Evolutionary conservation across 2,888 invertebrate species (phyloP).

Genomic region (Hydriomena furcata): DNA sequence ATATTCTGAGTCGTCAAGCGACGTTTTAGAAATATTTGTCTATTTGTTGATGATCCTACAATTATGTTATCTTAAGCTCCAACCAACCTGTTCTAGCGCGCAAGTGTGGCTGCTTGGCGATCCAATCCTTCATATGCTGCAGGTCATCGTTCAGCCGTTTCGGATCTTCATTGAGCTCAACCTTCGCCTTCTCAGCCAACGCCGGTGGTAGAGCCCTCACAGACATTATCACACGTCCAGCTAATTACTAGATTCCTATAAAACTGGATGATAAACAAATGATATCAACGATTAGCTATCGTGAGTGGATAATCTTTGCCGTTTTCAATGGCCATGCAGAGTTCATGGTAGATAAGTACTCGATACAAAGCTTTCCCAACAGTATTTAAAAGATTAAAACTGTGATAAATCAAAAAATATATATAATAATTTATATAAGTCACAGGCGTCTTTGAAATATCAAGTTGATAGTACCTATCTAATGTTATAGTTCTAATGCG

Average conservation of each 20-base stretch:
- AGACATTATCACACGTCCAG: slow-evolving; percentile 44
- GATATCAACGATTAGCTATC: slow-evolving; percentile 32
- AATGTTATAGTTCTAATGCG: too few species aligned
- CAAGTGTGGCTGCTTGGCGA: slow-evolving; percentile 82
- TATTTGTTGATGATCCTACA: too few species aligned
- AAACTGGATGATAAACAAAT: slow-evolving; percentile 21
- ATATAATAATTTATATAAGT: too few species aligned
- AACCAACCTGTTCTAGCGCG: slow-evolving; percentile 56
- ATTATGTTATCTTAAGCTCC: not conserved
- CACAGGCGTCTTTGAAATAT: too few species aligned
- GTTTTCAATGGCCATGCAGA: not conserved
- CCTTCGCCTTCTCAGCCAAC: slow-evolving; percentile 68
- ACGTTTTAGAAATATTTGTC: too few species aligned
- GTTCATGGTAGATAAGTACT: not conserved
- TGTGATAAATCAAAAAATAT: too few species aligned
- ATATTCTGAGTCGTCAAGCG: too few species aligned
- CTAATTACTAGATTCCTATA: slow-evolving; percentile 20
- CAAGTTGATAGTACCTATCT: too few species aligned
- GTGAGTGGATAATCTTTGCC: slow-evolving; percentile 9
- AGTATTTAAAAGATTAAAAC: too few species aligned
- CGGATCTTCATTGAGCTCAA: slow-evolving; percentile 81
- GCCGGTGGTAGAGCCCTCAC: slow-evolving; percentile 54
- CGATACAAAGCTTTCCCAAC: too few species aligned
- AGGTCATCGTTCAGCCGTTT: slow-evolving; percentile 71
- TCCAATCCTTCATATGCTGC: slow-evolving; percentile 80